Base-by-base conservation (phyloP, 2,797 vertebrate genomes). In the Crossoptilon crossoptilon region DNA sequence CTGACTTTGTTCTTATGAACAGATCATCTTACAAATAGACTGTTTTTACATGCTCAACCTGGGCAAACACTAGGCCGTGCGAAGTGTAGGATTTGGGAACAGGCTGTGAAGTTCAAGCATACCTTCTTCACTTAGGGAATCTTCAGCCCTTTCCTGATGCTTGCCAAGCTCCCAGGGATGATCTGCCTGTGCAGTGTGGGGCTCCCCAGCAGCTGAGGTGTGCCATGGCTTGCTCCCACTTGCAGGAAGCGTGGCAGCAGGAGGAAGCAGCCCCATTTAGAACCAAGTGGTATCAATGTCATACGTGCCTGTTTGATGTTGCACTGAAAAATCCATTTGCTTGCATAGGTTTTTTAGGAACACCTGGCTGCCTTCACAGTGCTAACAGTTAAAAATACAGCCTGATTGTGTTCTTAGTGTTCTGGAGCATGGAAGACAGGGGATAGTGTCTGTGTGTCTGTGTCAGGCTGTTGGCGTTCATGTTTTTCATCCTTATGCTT, bases 281-380 rank as follows among this genome's bases (percentile, higher is more conserved):
- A 31, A 35, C 27, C 10, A 5, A 12, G 29, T 2, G n/a, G 3
- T 15, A 2, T 12, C 9, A 4, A 14, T 37, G 67, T 13, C 3
- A 1, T 11, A 5, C 1, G 4, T 4, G 8, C n/a, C 17, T 21
- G 31, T 58, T 39, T 11, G n/a, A 1, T 12, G 21, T 17, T 9
- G 43, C 3, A 0, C n/a, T 31, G 6, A 0, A 7, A 46, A n/a
- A 26, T 4, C 8, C 9, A 13, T 1, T 23, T 23, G 60, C 41
- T 64, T 14, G 17, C 22, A 0, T 1, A 19, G 39, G n/a, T 17
- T 59, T 31, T 24, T 12, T 77, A 23, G 35, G 23, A 23, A 1
- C 5, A 6, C 7, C 14, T 56, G 31, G 11, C 1, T 35, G 62
- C 2, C 19, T 7, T 46, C 14, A 1, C 68, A 44, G 71, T 23